Conservation (phyloP, 2,888 invertebrate species). For the Cordylochernes scorpioides region DNA sequence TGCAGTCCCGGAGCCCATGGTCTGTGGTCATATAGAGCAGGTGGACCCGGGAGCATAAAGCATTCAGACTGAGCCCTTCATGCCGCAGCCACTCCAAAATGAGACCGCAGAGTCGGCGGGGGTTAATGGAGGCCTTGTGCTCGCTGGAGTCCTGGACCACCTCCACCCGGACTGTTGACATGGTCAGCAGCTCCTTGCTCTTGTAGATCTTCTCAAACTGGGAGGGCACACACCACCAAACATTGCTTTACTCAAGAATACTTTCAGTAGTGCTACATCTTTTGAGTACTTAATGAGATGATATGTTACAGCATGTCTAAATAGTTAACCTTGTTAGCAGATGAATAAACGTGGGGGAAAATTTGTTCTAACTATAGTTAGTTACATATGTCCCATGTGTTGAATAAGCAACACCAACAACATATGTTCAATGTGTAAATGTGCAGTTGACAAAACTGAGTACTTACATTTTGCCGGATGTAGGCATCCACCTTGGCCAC, state of each 20-base stretch:
- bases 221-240: slow-evolving; percentile 6
- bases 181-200: slow-evolving; percentile 33
- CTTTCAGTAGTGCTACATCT: not conserved
- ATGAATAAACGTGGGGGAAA: no score
- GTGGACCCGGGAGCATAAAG: slow-evolving; percentile 32
- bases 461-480: slow-evolving; percentile 37
- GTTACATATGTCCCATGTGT: no score
- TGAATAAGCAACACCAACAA: no score
- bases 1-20: slow-evolving; percentile 50
- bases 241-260: not conserved
- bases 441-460: not conserved
- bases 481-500: slow-evolving; percentile 37
- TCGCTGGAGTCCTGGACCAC: slow-evolving; percentile 42
- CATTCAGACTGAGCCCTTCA: not conserved
- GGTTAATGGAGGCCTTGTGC: slow-evolving; percentile 32
- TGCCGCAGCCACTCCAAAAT: slow-evolving; percentile 35
- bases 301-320: no score
- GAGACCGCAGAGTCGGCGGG: slow-evolving; percentile 32
- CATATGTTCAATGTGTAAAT: not conserved
- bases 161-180: slow-evolving; percentile 42
- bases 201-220: slow-evolving; percentile 38
- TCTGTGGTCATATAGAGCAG: slow-evolving; percentile 44
- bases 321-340: no score
- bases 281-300: not conserved
- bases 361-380: no score